A percentile compares a stretch with the other conserved stretches of the same genome.
Evolutionary conservation across 2,888 invertebrate genomes (phyloP).

Genomic region (Agrilus mali): DNA sequence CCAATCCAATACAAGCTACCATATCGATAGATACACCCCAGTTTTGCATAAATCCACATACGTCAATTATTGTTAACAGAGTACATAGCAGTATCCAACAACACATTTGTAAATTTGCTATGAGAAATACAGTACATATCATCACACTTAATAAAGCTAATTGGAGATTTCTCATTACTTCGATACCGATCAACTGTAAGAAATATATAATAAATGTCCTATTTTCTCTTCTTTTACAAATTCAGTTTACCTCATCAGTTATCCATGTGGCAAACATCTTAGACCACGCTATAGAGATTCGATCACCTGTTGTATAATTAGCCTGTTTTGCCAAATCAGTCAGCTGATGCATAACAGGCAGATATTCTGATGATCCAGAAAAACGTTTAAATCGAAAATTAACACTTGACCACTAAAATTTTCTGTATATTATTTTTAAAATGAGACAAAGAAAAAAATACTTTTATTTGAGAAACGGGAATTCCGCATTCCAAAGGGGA

Average conservation of each 20-base stretch:
- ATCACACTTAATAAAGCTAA: constrained; percentile 68
- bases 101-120: constrained; percentile 65
- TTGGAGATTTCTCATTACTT: constrained; percentile 63
- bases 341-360: constrained; percentile 60
- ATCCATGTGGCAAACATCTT: constrained; percentile 63
- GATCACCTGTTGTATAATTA: constrained; percentile 47
- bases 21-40: constrained; percentile 76
- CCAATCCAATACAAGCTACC: constrained; percentile 67
- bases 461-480: constrained; percentile 43
- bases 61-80: constrained; percentile 57
- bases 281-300: constrained; percentile 57
- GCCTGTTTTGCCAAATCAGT: constrained; percentile 42
- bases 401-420: constrained; percentile 42
- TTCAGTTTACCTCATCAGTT: constrained; percentile 50
- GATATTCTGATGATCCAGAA: constrained; percentile 49
- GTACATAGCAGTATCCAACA: constrained; percentile 68
- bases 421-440: background rate
- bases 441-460: constrained; percentile 14
- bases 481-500: constrained; percentile 48
- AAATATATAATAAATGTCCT: background rate
- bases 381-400: constrained; percentile 50
- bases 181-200: constrained; percentile 49
- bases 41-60: constrained; percentile 64
- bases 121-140: constrained; percentile 61
- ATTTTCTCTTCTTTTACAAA: background rate